Percentiles rank a stretch among this genome's conserved stretches.
Evolutionary conservation across 1,140 invertebrate genomes (phyloP).

Genomic region (Mesaphorura yosii): DNA sequence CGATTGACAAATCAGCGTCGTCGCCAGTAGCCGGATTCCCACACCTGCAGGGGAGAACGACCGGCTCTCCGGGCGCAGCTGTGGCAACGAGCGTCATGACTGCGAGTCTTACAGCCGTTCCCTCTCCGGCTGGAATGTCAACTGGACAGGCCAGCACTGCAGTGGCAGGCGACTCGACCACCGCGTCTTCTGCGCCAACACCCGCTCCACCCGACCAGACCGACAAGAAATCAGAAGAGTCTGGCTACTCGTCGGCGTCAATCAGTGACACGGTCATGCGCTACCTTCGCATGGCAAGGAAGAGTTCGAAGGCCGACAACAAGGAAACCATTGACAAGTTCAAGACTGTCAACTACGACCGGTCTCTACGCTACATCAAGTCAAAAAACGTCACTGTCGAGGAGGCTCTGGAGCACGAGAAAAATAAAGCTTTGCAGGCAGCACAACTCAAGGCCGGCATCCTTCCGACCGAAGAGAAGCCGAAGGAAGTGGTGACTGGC

Average conservation of each 20-base stretch:
- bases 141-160: too few species aligned
- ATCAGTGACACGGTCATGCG: slow-evolving; percentile 73
- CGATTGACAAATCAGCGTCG: slow-evolving; percentile 28
- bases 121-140: too few species aligned
- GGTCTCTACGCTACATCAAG: slow-evolving; percentile 69
- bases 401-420: slow-evolving; percentile 34
- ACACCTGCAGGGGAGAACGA: too few species aligned
- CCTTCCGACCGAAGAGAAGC: not conserved
- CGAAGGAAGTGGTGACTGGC: not conserved
- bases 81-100: not conserved
- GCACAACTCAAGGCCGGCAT: slow-evolving; percentile 37
- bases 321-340: slow-evolving; percentile 64
- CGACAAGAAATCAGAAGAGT: slow-evolving; percentile 44
- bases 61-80: not conserved
- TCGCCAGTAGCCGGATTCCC: not conserved
- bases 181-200: too few species aligned
- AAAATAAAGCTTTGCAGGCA: slow-evolving; percentile 49
- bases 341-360: slow-evolving; percentile 76
- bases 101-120: too few species aligned
- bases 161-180: too few species aligned
- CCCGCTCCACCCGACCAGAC: too few species aligned
- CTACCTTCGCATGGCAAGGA: slow-evolving; percentile 68
- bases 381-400: slow-evolving; percentile 46
- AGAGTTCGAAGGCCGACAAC: slow-evolving; percentile 61
- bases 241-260: slow-evolving; percentile 69